Conservation (phyloP, 2,113 vertebrate genomes). For the Phyllostomus discolor region DNA sequence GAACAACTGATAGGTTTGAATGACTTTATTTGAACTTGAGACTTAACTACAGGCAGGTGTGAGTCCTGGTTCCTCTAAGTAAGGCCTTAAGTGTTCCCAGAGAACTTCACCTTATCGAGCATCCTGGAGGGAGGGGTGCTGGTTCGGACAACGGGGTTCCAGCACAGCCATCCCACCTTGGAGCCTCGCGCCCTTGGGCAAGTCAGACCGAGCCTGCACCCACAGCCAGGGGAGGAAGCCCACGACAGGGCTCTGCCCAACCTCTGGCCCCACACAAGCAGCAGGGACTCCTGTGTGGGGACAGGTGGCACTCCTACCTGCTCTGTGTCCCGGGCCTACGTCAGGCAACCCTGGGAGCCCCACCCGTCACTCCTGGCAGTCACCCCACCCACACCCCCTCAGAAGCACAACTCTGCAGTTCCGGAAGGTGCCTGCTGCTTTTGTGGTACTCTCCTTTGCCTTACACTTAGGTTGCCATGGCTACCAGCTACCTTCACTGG, state of each 20-base stretch:
- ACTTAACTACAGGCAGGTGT: neutral
- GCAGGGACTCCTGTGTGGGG: neutral
- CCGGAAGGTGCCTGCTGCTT: neutral
- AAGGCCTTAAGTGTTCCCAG: neutral
- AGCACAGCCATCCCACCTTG: too few relatives aligned
- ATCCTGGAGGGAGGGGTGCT: neutral
- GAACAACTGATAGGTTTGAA: neutral
- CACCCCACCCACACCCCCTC: neutral
- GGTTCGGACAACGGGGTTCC: accelerated
- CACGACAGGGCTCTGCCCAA: accelerated
- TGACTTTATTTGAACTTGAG: neutral
- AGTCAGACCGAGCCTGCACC: accelerated
- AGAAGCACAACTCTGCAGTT: neutral
- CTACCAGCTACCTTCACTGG: slow-evolving; percentile 23
- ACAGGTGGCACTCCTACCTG: accelerated
- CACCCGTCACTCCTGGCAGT: neutral
- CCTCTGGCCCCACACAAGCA: too few relatives aligned
- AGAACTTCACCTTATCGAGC: neutral
- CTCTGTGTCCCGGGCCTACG: neutral
- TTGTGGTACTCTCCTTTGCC: neutral
- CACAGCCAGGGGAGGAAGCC: accelerated
- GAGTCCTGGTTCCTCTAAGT: neutral
- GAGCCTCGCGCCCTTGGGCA: accelerated
- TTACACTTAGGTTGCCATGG: slow-evolving; percentile 63
- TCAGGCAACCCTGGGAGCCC: neutral